Evolutionary conservation across 1,140 invertebrate genomes (phyloP), one percentile per base, ranked within the genome.

Genomic region (Macrobrachium nipponense): DNA sequence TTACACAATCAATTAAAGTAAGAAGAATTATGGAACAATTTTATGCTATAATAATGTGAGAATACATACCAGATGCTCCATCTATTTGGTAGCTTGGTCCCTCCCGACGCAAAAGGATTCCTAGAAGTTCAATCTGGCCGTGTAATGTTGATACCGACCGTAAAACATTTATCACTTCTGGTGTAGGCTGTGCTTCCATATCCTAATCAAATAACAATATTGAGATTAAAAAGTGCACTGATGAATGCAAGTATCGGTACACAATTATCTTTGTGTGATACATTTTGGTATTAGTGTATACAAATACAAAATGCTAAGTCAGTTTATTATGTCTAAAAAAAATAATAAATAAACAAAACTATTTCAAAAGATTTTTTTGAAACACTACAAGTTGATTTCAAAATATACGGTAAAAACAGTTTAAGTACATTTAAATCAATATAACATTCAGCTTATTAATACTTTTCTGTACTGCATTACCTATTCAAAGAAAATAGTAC

Each of bases 41-140:
- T 43, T 75, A 27, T 44, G 18, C 20, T 20, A n/a, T 78, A 20
- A 58, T 59, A 20, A 58, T 59, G 4, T 17, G 11, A 75, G 17
- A 62, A 43, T 68, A 79, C 78, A 62, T 82, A 93, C 93, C 92
- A 90, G 93, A 92, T 58, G 89, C 89, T 70, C 92, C 93, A 90
- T 94, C 93, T 86, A 95, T 91, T 91, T 95, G 94, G 91, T 95
- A 98, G 90, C 96, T 91, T 6, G 94, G 93, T 5, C 97, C 97
- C 91, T 98, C 96, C 27, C 95, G 92, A 90, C 96, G 94, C 58
- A 97, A 91, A 23, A 99, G 90, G 82, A 98, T 94, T 58, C 96
- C 96, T 91, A 96, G 95, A 1, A 99, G 92, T 90, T 98, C 96
- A 90, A 95, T 95, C 90, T 96, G 94, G 0, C 94, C 94, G 90